Percentiles rank a stretch among this genome's conserved stretches.
phyloP scores from a whole-genome alignment of 2,113 vertebrate species.

The Zosterops hypoxanthus region DNA sequence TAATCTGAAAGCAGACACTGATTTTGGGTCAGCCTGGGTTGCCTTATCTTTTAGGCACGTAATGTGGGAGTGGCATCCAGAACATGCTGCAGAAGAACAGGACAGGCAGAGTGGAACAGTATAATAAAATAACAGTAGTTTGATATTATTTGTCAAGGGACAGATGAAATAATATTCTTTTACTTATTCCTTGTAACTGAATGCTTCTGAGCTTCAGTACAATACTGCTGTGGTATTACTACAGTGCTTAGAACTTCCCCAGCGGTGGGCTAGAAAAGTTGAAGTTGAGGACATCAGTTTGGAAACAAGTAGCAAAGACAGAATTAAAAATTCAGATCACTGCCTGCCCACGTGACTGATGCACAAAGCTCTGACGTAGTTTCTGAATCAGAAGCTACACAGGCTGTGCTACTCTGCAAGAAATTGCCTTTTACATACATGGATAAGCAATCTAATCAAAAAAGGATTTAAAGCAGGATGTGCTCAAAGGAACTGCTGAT shows the following conservation, averaged over 20 bases:
- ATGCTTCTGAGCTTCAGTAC: not conserved
- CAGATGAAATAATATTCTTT: not conserved
- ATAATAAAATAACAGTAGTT: not conserved
- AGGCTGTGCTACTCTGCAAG: constrained; percentile 10
- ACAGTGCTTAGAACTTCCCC: not conserved
- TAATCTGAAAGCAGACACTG: not conserved
- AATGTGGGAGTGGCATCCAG: not conserved
- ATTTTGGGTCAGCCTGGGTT: not conserved
- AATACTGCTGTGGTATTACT: not conserved
- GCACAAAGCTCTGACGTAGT: not conserved
- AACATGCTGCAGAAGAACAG: not conserved
- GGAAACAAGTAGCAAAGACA: not conserved
- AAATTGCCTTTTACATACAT: constrained; percentile 38
- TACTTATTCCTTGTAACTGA: not conserved
- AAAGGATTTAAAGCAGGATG: constrained; percentile 27
- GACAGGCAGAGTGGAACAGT: not conserved
- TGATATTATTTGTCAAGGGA: not conserved
- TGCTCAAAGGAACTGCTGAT: not conserved
- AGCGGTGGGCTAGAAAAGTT: not conserved
- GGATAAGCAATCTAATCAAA: constrained; percentile 40
- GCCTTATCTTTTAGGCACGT: not conserved
- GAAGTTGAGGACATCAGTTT: not conserved
- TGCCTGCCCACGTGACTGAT: not conserved
- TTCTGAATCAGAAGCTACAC: not conserved
- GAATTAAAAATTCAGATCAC: constrained; percentile 30